Percentiles rank a stretch among this genome's conserved stretches.
These are phyloP conservation scores for Steatornis caripensis DNA, from an alignment of 2,113 vertebrate genomes.

Conservation along the genomic window DNA sequence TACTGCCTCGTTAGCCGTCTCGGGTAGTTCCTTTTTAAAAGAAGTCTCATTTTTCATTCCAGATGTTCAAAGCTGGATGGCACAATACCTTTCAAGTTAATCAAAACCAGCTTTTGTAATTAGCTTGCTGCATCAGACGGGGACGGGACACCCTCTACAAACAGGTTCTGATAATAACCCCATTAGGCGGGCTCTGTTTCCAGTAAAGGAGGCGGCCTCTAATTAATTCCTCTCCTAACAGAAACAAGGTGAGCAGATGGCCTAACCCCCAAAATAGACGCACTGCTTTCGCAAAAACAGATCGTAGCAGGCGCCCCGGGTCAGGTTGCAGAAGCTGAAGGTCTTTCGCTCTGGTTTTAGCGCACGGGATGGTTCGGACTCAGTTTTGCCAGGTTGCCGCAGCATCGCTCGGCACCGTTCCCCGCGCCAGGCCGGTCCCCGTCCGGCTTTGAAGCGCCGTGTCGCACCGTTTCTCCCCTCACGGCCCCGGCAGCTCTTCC, in stretches of 20 bases:
- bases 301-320: rapidly evolving
- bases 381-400: too few species aligned
- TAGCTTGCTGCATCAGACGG: not conserved
- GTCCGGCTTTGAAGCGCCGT: too few species aligned
- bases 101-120: not conserved
- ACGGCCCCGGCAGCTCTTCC: too few species aligned
- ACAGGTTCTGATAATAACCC: not conserved
- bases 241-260: not conserved
- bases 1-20: not conserved
- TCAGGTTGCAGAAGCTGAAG: too few species aligned
- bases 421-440: too few species aligned
- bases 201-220: not conserved
- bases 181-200: not conserved
- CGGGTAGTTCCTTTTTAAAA: not conserved
- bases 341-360: too few species aligned
- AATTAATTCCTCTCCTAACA: not conserved
- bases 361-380: too few species aligned
- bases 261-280: not conserved
- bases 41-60: not conserved
- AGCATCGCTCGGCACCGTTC: too few species aligned
- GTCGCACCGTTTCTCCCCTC: too few species aligned
- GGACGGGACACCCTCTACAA: not conserved
- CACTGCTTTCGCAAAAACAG: not conserved
- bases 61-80: not conserved
- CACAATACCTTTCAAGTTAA: not conserved